Percentiles rank a stretch among this genome's conserved stretches.
Conservation (phyloP, 2,113 vertebrate genomes). For the Myiagra hebetior region DNA sequence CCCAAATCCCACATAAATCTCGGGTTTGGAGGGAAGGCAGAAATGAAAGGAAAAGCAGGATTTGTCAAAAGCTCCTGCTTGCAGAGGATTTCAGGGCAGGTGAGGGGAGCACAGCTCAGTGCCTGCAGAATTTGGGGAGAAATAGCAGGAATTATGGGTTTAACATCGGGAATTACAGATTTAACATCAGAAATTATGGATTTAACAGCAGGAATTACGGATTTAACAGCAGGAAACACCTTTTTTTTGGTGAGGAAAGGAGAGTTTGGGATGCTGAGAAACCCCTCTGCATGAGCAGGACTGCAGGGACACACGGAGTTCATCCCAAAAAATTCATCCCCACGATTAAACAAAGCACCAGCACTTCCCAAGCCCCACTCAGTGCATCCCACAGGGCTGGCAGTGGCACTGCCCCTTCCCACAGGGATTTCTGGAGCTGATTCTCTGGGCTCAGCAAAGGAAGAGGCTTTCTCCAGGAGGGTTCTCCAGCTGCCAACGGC, state of each 20-base stretch:
- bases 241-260: not conserved
- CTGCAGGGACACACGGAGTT: accelerated
- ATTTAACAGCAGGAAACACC: not conserved
- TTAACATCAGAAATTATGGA: not conserved
- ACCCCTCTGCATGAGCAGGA: not conserved
- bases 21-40: not conserved
- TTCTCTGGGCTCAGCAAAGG: not conserved
- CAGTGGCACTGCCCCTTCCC: not conserved
- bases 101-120: not conserved
- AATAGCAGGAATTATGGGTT: not conserved
- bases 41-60: not conserved
- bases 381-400: not conserved
- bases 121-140: not conserved
- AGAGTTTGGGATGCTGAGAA: not conserved
- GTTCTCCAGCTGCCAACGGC: not conserved
- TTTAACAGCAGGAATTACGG: not conserved
- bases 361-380: accelerated
- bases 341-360: not conserved
- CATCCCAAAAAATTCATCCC: not conserved
- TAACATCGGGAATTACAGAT: not conserved
- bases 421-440: not conserved
- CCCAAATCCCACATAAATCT: not conserved
- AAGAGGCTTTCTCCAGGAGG: not conserved
- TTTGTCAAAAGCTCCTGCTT: not conserved
- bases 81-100: not conserved